These are phyloP conservation scores for Leptosomus discolor DNA, from an alignment of 2,113 vertebrate genomes.

Conservation along the genomic window DNA sequence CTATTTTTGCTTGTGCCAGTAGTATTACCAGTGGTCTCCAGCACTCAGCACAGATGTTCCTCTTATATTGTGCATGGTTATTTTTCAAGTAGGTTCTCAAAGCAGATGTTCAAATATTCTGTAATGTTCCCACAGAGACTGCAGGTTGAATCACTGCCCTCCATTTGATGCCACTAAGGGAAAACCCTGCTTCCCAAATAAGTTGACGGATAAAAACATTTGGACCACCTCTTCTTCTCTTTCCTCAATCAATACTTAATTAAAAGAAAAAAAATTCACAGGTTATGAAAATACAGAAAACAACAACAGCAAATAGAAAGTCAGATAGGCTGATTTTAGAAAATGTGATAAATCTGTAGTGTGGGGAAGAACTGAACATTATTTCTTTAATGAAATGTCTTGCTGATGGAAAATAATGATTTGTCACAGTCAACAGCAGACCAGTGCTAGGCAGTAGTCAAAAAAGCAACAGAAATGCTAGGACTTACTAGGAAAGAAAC, in stretches of 20 bases:
- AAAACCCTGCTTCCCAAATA: background rate
- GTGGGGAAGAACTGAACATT: background rate
- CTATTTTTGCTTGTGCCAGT: background rate
- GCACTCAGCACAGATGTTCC: background rate
- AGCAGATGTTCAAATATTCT: constrained; percentile 24
- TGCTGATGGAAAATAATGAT: background rate
- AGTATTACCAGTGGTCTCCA: background rate
- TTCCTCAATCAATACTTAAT: background rate
- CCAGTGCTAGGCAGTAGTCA: background rate
- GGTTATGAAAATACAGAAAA: background rate
- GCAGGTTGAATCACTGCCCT: constrained; percentile 6
- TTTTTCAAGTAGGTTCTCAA: constrained; percentile 18
- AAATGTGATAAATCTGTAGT: background rate
- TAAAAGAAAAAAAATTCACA: background rate
- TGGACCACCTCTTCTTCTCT: background rate
- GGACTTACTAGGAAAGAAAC: background rate
- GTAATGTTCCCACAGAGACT: background rate
- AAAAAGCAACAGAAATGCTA: background rate
- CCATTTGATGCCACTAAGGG: background rate
- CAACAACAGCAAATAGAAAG: background rate
- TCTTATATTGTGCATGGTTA: background rate
- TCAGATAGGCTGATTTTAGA: background rate
- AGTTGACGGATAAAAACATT: background rate
- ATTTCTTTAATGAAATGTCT: background rate
- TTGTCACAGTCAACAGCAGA: background rate